Conservation (phyloP, 2,888 invertebrate species). For the Dicycla oo region DNA sequence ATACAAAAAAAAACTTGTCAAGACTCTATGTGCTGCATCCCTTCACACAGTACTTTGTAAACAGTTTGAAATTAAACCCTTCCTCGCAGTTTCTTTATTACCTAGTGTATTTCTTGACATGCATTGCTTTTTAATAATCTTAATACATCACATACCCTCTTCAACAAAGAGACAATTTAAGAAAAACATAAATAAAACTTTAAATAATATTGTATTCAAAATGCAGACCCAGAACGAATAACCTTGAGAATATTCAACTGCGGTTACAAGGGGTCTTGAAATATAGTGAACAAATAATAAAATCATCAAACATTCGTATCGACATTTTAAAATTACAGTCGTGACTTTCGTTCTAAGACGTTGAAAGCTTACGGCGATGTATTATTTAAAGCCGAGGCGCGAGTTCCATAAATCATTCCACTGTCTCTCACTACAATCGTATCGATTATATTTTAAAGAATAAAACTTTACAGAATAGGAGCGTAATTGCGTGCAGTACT, state of each 20-base stretch:
- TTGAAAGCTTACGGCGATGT: conserved; percentile 89
- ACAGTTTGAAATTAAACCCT: too few relatives aligned
- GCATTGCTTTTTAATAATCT: conserved; percentile 23
- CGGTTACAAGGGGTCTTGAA: conserved; percentile 60
- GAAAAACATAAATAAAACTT: conserved; percentile 39
- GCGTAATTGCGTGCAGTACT: conserved; percentile 78
- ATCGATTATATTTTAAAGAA: conserved; percentile 82
- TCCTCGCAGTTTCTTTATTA: neutral
- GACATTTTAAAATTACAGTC: conserved; percentile 89
- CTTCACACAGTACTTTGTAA: neutral
- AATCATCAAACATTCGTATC: conserved; percentile 84
- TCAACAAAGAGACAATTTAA: conserved; percentile 39
- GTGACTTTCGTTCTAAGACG: conserved; percentile 87
- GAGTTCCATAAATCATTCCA: conserved; percentile 84
- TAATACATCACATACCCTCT: conserved; percentile 15
- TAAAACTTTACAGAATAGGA: conserved; percentile 81
- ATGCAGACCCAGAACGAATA: conserved; percentile 48
- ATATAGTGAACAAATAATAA: conserved; percentile 76
- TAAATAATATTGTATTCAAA: conserved; percentile 48
- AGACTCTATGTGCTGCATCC: neutral
- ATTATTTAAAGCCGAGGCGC: conserved; percentile 87
- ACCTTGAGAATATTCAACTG: conserved; percentile 60
- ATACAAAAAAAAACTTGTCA: too few relatives aligned
- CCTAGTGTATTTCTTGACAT: neutral
- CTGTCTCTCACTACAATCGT: conserved; percentile 84